phyloP scores from a whole-genome alignment of 2,797 vertebrate species.

The Eremophila alpestris region DNA sequence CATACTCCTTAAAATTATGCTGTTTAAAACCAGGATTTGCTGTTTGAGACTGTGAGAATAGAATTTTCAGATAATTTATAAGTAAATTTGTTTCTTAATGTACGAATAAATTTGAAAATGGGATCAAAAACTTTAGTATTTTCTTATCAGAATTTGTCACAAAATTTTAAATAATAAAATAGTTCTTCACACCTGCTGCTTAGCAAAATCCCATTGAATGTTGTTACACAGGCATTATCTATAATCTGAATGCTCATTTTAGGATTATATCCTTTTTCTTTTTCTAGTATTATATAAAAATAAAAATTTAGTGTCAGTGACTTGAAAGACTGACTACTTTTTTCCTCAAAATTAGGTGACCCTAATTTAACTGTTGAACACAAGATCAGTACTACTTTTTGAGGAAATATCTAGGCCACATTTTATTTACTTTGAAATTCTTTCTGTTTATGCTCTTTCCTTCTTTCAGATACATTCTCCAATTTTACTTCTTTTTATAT shows the following conservation, averaged over 20 bases:
- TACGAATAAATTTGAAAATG: not conserved
- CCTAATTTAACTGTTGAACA: not conserved
- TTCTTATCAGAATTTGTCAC: not conserved
- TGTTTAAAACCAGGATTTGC: not conserved
- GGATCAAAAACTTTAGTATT: accelerated
- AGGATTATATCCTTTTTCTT: not conserved
- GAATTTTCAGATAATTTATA: not conserved
- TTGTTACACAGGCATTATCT: not conserved
- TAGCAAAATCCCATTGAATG: not conserved
- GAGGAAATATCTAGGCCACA: not conserved
- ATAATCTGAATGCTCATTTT: not conserved
- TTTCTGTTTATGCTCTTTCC: not conserved
- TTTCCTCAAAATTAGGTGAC: not conserved
- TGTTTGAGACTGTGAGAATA: not conserved
- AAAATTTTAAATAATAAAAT: not conserved
- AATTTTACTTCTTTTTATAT: not conserved
- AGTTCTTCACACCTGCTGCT: not conserved
- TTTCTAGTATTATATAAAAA: not conserved
- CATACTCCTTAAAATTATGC: not conserved
- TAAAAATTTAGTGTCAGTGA: not conserved
- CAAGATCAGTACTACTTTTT: not conserved
- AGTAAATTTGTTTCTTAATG: not conserved
- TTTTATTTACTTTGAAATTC: not conserved
- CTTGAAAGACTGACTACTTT: not conserved
- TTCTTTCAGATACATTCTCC: not conserved